Evolutionary conservation across 2,888 invertebrate genomes (phyloP).

Genomic region (Cotesia congregata): DNA sequence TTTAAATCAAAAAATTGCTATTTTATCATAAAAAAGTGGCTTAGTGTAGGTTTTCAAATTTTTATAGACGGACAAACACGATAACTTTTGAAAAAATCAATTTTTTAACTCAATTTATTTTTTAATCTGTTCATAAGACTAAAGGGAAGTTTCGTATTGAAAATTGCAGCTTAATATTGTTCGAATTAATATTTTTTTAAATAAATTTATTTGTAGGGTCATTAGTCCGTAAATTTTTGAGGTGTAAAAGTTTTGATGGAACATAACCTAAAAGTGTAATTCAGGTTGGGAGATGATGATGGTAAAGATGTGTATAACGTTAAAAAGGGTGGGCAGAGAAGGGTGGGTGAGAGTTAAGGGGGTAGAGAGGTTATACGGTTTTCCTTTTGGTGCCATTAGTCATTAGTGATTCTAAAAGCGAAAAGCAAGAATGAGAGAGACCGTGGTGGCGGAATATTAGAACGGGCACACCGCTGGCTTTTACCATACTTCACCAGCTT

Average conservation of each 20-base stretch:
- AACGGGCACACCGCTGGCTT: constrained; percentile 60
- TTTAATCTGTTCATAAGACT: too few species aligned
- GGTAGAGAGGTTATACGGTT: background rate
- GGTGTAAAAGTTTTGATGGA: constrained; percentile 18
- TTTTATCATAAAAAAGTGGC: too few species aligned
- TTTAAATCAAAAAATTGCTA: too few species aligned
- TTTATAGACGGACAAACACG: too few species aligned
- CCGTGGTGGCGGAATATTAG: constrained; percentile 62
- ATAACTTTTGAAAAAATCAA: too few species aligned
- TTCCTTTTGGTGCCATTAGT: constrained; percentile 64
- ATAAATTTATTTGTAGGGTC: background rate
- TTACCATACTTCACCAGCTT: constrained; percentile 66
- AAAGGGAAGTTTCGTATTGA: too few species aligned
- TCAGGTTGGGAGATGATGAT: constrained; percentile 37
- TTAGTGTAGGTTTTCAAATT: too few species aligned
- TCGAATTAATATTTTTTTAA: too few species aligned
- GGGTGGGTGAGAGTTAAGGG: constrained; percentile 1
- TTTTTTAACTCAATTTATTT: too few species aligned
- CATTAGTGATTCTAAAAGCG: constrained; percentile 68
- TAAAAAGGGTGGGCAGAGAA: background rate
- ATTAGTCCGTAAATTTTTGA: background rate
- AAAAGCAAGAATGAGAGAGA: constrained; percentile 30
- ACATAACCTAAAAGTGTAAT: constrained; percentile 50
- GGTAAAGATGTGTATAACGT: background rate
- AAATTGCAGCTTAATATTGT: too few species aligned